phyloP scores from a whole-genome alignment of 2,888 invertebrate genomes.

The Gisinianus flammeolus region DNA sequence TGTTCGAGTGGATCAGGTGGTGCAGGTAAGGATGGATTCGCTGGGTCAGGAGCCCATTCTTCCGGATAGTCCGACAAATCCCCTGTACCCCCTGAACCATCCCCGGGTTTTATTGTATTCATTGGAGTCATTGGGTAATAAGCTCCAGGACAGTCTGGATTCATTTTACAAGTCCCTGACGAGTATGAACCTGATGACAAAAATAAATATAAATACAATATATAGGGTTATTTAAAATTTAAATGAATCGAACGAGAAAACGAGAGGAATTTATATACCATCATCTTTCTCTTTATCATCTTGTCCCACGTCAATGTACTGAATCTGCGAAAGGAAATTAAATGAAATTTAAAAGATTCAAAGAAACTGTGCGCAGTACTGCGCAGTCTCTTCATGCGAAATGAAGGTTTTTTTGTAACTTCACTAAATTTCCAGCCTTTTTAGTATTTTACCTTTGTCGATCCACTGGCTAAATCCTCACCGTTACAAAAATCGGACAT shows the following conservation, averaged over 20 bases:
- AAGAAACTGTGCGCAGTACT: background rate
- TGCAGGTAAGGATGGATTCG: background rate
- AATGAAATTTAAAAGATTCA: background rate
- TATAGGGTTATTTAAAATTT: too few relatives aligned
- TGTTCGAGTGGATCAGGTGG: background rate
- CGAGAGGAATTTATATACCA: too few relatives aligned
- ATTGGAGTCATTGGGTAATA: background rate
- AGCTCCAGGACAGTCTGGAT: too few relatives aligned
- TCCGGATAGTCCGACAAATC: too few relatives aligned
- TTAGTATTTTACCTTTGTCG: background rate
- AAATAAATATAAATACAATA: too few relatives aligned
- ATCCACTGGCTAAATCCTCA: background rate
- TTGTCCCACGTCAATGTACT: slow-evolving; percentile 10
- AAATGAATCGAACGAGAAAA: too few relatives aligned
- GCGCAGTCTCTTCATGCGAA: background rate
- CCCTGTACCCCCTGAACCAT: too few relatives aligned
- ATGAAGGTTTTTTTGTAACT: too few relatives aligned
- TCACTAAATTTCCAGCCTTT: too few relatives aligned
- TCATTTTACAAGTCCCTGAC: too few relatives aligned
- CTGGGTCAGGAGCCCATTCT: background rate
- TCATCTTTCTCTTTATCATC: background rate
- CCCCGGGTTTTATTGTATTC: background rate
- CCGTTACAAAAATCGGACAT: background rate
- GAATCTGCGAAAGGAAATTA: slow-evolving; percentile 9
- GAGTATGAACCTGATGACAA: too few relatives aligned